These are phyloP conservation scores for Spisula subtruncata DNA, from an alignment of 2,888 invertebrate genomes.

Conservation along the genomic window DNA sequence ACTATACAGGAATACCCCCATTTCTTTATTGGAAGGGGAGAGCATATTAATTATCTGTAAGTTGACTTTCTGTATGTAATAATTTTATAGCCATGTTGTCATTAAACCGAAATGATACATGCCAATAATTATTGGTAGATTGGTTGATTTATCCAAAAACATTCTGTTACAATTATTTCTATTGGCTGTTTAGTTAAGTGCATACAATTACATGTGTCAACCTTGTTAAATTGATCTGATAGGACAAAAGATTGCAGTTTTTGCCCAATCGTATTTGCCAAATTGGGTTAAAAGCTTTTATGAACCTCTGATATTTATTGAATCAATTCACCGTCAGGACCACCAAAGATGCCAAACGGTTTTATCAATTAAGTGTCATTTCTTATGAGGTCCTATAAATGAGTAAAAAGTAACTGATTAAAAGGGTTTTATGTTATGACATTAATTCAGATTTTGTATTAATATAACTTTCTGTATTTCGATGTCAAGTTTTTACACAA, in stretches of 20 bases:
- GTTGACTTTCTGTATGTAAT: too few species aligned
- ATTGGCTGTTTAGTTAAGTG: background rate
- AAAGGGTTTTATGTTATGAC: background rate
- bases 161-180: background rate
- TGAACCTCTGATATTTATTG: constrained; percentile 2
- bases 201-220: constrained; percentile 7
- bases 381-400: background rate
- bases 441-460: constrained; percentile 17
- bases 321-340: background rate
- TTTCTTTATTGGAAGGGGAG: too few species aligned
- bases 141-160: background rate
- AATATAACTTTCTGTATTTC: background rate
- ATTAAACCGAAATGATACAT: too few species aligned
- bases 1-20: too few species aligned
- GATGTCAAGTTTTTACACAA: background rate
- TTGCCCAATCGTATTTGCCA: background rate
- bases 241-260: background rate
- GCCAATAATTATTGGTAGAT: too few species aligned
- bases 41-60: too few species aligned
- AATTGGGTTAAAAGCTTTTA: constrained; percentile 7
- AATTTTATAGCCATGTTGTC: too few species aligned
- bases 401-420: background rate
- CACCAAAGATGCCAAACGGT: background rate
- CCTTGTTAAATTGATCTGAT: background rate
- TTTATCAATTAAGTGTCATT: constrained; percentile 12